Evolutionary conservation across 2,797 vertebrate species (phyloP).

Genomic region (Chelon labrosus): DNA sequence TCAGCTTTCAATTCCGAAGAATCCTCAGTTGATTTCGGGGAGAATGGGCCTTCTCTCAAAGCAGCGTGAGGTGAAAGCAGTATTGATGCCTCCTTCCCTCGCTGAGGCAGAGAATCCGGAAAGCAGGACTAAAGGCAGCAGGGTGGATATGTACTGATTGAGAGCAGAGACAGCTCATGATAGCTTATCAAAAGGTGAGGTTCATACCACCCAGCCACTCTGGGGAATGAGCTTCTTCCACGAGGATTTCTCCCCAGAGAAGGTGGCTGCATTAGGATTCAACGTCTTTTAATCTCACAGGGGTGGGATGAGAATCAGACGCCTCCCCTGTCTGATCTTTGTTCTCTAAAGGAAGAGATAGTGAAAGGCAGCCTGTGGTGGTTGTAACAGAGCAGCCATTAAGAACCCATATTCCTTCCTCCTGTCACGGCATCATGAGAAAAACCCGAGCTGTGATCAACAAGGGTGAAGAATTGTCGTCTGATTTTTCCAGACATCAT

Average conservation of each 20-base stretch:
- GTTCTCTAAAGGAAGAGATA: constrained; percentile 47
- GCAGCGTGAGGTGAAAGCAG: constrained; percentile 39
- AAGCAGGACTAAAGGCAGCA: constrained; percentile 31
- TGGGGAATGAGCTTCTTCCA: constrained; percentile 63
- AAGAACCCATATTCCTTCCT: constrained; percentile 14
- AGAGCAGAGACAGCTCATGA: constrained; percentile 71
- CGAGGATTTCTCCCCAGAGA: constrained; percentile 52
- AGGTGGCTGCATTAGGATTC: constrained; percentile 42
- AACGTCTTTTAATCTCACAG: constrained; percentile 64
- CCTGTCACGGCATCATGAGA: neutral
- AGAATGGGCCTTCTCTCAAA: constrained; percentile 29
- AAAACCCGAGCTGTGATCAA: neutral
- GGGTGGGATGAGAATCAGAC: constrained; percentile 51
- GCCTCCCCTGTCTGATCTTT: constrained; percentile 21
- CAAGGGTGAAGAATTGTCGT: neutral
- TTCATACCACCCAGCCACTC: constrained; percentile 57
- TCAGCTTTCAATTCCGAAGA: constrained; percentile 51
- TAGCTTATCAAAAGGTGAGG: constrained; percentile 75
- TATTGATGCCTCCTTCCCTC: constrained; percentile 51
- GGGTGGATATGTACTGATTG: constrained; percentile 65
- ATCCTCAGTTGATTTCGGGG: constrained; percentile 52
- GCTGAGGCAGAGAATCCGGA: constrained; percentile 44
- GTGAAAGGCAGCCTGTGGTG: constrained; percentile 19
- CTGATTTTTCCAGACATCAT: neutral
- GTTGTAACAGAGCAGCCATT: constrained; percentile 16